A percentile compares a stretch with the other conserved stretches of the same genome.
Evolutionary conservation across 1,140 invertebrate genomes (phyloP).

Genomic region (Bilobella aurantiaca): DNA sequence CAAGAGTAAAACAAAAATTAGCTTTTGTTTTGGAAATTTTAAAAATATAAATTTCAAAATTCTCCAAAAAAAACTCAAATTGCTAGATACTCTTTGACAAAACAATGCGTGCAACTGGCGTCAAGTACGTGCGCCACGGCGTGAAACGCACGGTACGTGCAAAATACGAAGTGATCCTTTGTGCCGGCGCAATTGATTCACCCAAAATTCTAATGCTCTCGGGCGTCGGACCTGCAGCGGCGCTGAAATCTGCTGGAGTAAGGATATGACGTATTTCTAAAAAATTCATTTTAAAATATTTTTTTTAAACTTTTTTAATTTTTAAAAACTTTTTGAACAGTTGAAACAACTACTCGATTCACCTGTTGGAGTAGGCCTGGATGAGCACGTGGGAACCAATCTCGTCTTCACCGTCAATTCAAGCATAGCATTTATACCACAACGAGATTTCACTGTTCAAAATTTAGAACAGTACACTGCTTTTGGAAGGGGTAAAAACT

Average conservation of each 20-base stretch:
- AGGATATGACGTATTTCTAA: too few relatives aligned
- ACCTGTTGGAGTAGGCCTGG: conserved; percentile 63
- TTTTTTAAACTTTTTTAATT: not conserved
- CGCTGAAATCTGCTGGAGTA: conserved; percentile 56
- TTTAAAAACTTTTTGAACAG: conserved; percentile 6
- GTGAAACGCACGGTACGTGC: conserved; percentile 15
- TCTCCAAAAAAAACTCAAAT: not conserved
- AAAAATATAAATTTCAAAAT: not conserved
- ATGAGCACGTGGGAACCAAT: conserved; percentile 74
- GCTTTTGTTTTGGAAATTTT: conserved; percentile 12
- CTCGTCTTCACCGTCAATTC: conserved; percentile 36
- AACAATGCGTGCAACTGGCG: conserved; percentile 46
- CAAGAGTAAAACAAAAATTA: conserved; percentile 38
- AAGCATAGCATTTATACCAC: not conserved
- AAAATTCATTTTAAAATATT: not conserved
- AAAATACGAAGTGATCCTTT: conserved; percentile 57
- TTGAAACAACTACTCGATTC: conserved; percentile 18
- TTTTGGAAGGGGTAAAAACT: conserved; percentile 9
- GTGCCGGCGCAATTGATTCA: conserved; percentile 58
- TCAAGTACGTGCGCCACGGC: conserved; percentile 46
- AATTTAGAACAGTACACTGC: not conserved
- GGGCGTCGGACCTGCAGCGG: conserved; percentile 66
- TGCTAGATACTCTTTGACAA: conserved; percentile 18
- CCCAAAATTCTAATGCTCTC: conserved; percentile 71
- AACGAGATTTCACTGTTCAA: not conserved